phyloP scores from a whole-genome alignment of 2,888 invertebrate genomes.

The Boloria selene region DNA sequence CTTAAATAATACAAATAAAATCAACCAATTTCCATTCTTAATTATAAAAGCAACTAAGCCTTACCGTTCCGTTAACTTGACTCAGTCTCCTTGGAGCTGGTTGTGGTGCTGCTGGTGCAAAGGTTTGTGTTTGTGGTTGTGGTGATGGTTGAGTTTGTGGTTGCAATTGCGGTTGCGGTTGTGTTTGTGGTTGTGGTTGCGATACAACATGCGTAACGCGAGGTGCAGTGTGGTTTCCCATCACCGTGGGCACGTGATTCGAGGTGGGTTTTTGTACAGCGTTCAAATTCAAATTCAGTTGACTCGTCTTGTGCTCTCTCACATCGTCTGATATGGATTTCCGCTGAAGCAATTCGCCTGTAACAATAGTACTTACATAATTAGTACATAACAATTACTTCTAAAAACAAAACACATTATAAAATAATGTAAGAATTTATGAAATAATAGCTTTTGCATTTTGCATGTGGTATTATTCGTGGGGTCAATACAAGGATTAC shows the following conservation, averaged over 20 bases:
- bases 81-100: slow-evolving; percentile 77
- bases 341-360: slow-evolving; percentile 64
- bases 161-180: slow-evolving; percentile 19
- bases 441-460: no score
- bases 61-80: slow-evolving; percentile 75
- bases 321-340: slow-evolving; percentile 76
- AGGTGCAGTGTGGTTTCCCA: slow-evolving; percentile 56
- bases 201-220: slow-evolving; percentile 42
- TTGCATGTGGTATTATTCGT: no score
- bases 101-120: slow-evolving; percentile 61
- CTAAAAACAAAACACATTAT: neutral
- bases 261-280: slow-evolving; percentile 51
- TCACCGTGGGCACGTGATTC: slow-evolving; percentile 54
- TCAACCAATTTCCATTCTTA: slow-evolving; percentile 17
- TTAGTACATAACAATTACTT: slow-evolving; percentile 1
- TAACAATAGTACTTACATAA: slow-evolving; percentile 32
- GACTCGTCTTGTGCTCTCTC: slow-evolving; percentile 72
- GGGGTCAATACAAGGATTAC: no score
- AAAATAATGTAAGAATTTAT: no score
- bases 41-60: slow-evolving; percentile 42
- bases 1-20: neutral
- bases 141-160: slow-evolving; percentile 11
- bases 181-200: slow-evolving; percentile 40
- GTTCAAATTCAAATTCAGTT: slow-evolving; percentile 68
- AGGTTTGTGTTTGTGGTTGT: slow-evolving; percentile 41